Evolutionary conservation across 2,888 invertebrate species (phyloP).

Genomic region (Penaeus monodon): DNA sequence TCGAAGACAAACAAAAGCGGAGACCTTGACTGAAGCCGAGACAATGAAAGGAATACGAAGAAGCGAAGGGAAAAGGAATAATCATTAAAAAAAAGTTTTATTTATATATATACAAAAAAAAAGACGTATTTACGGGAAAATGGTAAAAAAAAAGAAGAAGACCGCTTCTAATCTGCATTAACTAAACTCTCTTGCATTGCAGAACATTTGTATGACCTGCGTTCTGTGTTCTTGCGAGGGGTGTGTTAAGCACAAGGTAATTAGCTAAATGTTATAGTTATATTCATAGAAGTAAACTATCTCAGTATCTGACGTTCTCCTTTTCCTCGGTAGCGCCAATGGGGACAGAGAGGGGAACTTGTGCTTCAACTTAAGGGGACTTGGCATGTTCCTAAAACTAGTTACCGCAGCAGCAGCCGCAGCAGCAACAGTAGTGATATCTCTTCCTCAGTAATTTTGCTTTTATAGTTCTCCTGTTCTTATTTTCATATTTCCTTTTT

Average conservation of each 20-base stretch:
- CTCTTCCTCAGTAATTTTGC: too few relatives aligned
- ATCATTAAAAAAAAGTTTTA: background rate
- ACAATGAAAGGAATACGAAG: background rate
- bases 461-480: too few relatives aligned
- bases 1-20: background rate
- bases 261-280: constrained; percentile 16
- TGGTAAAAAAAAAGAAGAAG: background rate
- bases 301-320: too few relatives aligned
- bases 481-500: too few relatives aligned
- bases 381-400: too few relatives aligned
- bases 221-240: constrained; percentile 15
- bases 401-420: too few relatives aligned
- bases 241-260: constrained; percentile 18
- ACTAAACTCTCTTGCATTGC: constrained; percentile 5
- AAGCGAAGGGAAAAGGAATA: background rate
- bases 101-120: background rate
- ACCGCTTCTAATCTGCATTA: constrained; percentile 8
- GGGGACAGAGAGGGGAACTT: too few relatives aligned
- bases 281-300: constrained; percentile 8
- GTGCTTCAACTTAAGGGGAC: too few relatives aligned
- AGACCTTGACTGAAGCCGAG: background rate
- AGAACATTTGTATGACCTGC: constrained; percentile 32
- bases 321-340: too few relatives aligned
- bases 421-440: too few relatives aligned
- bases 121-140: background rate